Base-by-base conservation (phyloP, 2,888 invertebrate species). In the Lottia scabra region DNA sequence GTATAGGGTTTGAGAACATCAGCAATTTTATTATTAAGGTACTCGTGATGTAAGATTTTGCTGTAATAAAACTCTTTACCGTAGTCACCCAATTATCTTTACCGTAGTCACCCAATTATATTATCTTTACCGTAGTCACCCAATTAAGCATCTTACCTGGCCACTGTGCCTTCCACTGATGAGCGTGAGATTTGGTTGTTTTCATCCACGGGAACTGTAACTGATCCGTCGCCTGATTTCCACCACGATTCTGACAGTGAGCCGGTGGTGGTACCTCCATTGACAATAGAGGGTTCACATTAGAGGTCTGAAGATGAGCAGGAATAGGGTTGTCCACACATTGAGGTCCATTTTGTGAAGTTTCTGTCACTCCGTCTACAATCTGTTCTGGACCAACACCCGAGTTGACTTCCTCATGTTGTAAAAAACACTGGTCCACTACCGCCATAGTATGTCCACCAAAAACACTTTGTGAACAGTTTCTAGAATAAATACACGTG, bases 151-250 rank as follows among this genome's bases (percentile, higher is more conserved):
- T 38, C 80, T 75, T 79, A 88, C 88, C 88, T 79, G 87, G 84
- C 88, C 88, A 88, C 63, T 87, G 85, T 0, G 88, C 86, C 72
- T 88, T 88, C 88, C 88, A 88, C 68, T 88, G 88, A 75, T 87
- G 87, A 15, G 88, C 88, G 68, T 88, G 88, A 38, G 87, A 88
- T 78, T 88, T 88, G 44, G 88, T 88, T 10, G 87, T 88, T 78
- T 88, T 88, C 88, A 88, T 88, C 88, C 88, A 88, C 0, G 88
- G 87, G 72, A 87, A 88, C 71, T 87, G 87, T 64, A 88, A 75
- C 43, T 80, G 30, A 67, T 77, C 78, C 70, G 77, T 77, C 19
- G 78, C 70, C n/a, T 74, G 76, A 23, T 74, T 70, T 13, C 75
- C 75, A 26, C 66, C 67, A 13, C 71, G 68, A 70, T n/a, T 68